Conservation (phyloP, 2,888 invertebrate species). For the Nesidiocoris tenuis region DNA sequence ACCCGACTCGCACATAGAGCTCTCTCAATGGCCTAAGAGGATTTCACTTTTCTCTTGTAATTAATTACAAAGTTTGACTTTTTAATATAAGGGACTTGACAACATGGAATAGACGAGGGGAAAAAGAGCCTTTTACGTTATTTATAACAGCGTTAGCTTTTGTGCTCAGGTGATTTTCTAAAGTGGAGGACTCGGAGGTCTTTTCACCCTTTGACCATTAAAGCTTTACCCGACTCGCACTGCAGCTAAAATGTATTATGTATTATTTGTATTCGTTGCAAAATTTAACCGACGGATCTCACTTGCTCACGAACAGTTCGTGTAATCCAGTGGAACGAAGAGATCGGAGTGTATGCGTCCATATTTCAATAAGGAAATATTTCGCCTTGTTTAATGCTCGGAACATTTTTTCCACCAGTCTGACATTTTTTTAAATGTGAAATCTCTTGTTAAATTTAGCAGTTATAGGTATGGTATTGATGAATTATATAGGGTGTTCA, state of each 20-base stretch:
- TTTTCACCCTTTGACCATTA: not conserved
- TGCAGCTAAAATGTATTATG: not conserved
- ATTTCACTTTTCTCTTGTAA: slow-evolving; percentile 38
- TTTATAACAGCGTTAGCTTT: slow-evolving; percentile 31
- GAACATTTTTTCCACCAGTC: too few relatives aligned
- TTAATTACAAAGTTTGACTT: slow-evolving; percentile 37
- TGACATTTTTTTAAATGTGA: too few relatives aligned
- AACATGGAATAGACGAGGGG: not conserved
- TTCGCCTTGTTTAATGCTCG: too few relatives aligned
- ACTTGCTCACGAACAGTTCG: too few relatives aligned
- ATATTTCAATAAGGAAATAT: too few relatives aligned
- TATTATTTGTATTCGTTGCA: not conserved
- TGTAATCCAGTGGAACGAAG: too few relatives aligned
- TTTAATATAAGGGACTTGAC: slow-evolving; percentile 17
- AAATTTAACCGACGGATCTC: too few relatives aligned
- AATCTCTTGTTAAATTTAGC: too few relatives aligned
- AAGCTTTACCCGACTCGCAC: not conserved
- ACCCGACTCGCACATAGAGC: slow-evolving; percentile 2
- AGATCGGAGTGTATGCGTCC: too few relatives aligned
- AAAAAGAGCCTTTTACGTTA: slow-evolving; percentile 14
- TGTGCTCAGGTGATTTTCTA: slow-evolving; percentile 20
- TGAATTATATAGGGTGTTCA: too few relatives aligned
- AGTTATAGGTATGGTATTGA: too few relatives aligned
- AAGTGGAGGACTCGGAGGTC: slow-evolving; percentile 5
- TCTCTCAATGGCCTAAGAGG: slow-evolving; percentile 35